Percentiles rank a stretch among this genome's conserved stretches.
phyloP scores from a whole-genome alignment of 2,113 vertebrate genomes.

The Epinephelus moara region DNA sequence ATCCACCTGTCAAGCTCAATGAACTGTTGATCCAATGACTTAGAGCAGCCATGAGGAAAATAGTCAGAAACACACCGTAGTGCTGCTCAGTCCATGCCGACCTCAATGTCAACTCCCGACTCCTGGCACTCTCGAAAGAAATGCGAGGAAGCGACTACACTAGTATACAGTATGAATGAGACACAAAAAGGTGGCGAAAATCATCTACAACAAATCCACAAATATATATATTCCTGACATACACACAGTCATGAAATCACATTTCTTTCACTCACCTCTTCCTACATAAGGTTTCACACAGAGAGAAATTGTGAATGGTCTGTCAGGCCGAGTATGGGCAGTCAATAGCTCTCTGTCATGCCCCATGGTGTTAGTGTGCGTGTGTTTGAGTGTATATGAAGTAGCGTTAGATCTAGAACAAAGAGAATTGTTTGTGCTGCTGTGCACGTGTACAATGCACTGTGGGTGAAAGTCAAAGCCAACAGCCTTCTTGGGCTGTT shows the following conservation, averaged over 20 bases:
- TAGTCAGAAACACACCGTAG: background rate
- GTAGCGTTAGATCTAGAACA: constrained; percentile 21
- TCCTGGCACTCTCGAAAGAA: background rate
- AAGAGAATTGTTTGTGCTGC: constrained; percentile 34
- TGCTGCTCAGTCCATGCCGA: constrained; percentile 22
- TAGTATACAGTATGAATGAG: background rate
- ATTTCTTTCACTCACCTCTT: constrained; percentile 43
- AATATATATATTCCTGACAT: constrained; percentile 32
- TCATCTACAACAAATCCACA: constrained; percentile 29
- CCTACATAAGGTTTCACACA: constrained; percentile 68
- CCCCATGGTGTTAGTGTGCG: constrained; percentile 36
- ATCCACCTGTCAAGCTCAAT: constrained; percentile 9
- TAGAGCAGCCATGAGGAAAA: constrained; percentile 27
- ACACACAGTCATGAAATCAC: constrained; percentile 19
- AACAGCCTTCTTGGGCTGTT: constrained; percentile 9
- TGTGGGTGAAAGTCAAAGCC: constrained; percentile 44
- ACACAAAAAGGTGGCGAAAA: constrained; percentile 13
- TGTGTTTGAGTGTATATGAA: constrained; percentile 22
- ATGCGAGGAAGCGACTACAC: background rate
- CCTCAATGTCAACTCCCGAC: constrained; percentile 28
- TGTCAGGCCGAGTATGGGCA: constrained; percentile 58
- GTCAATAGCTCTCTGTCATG: constrained; percentile 70
- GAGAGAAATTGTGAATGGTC: constrained; percentile 69
- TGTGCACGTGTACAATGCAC: constrained; percentile 2
- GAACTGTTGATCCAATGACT: constrained; percentile 30